Percentiles rank a stretch among this genome's conserved stretches.
These are phyloP conservation scores for Stomatorhinus walkeri DNA, from an alignment of 2,797 vertebrate species.

Conservation along the genomic window DNA sequence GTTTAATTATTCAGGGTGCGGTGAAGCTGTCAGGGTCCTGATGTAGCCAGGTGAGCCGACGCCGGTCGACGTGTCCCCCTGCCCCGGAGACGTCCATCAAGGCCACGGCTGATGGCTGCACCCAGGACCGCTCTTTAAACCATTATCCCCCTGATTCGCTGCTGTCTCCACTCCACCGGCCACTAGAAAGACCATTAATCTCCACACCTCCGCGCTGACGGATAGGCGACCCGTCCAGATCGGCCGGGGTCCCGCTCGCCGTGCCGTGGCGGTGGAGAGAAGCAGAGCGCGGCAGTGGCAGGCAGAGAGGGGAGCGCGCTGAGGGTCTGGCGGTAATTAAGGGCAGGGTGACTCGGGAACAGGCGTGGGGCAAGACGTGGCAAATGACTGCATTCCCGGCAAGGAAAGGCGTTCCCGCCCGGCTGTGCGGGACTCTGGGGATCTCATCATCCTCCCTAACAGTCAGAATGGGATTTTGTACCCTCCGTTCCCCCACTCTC, in stretches of 20 bases:
- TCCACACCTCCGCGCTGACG: constrained; percentile 45
- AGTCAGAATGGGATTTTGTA: constrained; percentile 90
- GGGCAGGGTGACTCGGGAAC: constrained; percentile 73
- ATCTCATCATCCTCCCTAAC: constrained; percentile 91
- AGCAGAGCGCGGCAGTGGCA: constrained; percentile 36
- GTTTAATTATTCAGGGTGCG: constrained; percentile 37
- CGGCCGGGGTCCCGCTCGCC: constrained; percentile 38
- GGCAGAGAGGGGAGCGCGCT: constrained; percentile 51
- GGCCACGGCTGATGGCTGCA: constrained; percentile 48
- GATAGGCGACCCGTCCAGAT: constrained; percentile 41
- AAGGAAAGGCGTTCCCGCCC: constrained; percentile 73
- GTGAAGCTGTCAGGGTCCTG: constrained; percentile 49
- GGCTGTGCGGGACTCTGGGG: constrained; percentile 74
- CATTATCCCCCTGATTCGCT: constrained; percentile 54
- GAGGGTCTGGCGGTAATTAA: constrained; percentile 85
- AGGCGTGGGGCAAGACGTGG: constrained; percentile 70
- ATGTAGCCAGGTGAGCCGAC: constrained; percentile 53
- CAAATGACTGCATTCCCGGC: constrained; percentile 81
- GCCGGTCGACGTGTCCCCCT: constrained; percentile 45
- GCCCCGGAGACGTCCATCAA: constrained; percentile 42
- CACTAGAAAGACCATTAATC: constrained; percentile 48
- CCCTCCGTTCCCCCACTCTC: constrained; percentile 73
- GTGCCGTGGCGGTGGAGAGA: constrained; percentile 21
- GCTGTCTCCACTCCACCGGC: constrained; percentile 42
- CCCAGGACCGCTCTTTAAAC: constrained; percentile 47